phyloP scores from a whole-genome alignment of 2,113 vertebrate species.

The Sturnus vulgaris region DNA sequence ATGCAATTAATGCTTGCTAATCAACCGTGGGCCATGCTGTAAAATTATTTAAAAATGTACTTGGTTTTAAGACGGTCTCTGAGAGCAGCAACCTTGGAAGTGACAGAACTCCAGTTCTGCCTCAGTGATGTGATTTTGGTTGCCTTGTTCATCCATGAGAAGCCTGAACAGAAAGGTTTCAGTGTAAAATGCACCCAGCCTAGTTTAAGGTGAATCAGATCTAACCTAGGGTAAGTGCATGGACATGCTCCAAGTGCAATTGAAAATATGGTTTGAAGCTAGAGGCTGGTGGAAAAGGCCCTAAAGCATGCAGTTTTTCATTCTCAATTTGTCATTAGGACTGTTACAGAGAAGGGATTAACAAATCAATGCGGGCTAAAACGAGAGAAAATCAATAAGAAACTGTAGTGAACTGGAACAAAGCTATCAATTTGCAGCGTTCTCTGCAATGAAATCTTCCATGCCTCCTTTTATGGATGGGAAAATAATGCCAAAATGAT shows the following conservation, averaged over 20 bases:
- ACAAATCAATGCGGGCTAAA: constrained; percentile 63
- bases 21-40: background rate
- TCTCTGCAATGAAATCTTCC: constrained; percentile 40
- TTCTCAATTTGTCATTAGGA: constrained; percentile 45
- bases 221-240: background rate
- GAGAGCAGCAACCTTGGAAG: background rate
- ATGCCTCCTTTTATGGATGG: constrained; percentile 16
- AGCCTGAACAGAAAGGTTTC: background rate
- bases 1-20: background rate
- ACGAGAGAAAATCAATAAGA: constrained; percentile 64
- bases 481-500: constrained; percentile 44
- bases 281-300: background rate
- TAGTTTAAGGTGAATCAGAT: background rate
- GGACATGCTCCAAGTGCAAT: background rate
- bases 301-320: constrained; percentile 39
- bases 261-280: background rate
- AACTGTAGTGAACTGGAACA: constrained; percentile 58
- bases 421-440: constrained; percentile 60
- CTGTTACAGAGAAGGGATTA: constrained; percentile 52
- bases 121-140: background rate
- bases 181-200: background rate
- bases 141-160: background rate
- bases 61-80: background rate
- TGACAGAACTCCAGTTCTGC: background rate
- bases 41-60: background rate